Conservation (phyloP, 2,797 vertebrate genomes). For the Pachyuromys duprasi region DNA sequence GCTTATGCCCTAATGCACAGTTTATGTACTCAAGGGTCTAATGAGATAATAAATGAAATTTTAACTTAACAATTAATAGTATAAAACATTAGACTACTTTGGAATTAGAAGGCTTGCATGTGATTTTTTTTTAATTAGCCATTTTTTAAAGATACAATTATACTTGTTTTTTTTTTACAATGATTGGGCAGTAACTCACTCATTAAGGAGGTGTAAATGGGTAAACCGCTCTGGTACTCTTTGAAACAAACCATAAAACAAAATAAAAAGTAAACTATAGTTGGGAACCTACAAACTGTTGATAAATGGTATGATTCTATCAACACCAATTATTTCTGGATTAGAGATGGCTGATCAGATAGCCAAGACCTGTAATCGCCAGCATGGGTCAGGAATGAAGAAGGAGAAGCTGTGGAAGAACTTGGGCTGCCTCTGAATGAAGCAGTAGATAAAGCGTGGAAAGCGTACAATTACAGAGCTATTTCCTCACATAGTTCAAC, state of each 20-base stretch:
- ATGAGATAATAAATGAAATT: conserved; percentile 72
- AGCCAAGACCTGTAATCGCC: conserved; percentile 40
- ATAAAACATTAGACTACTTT: conserved; percentile 63
- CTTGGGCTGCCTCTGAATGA: neutral
- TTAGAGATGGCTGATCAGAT: conserved; percentile 66
- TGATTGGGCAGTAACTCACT: conserved; percentile 66
- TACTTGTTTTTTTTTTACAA: neutral
- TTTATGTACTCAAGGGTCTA: conserved; percentile 65
- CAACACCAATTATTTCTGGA: conserved; percentile 47
- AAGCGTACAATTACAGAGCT: neutral
- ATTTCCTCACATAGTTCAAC: neutral
- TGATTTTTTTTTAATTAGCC: conserved; percentile 50
- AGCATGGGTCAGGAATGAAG: conserved; percentile 56
- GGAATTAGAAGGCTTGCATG: conserved; percentile 36
- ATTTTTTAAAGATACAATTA: conserved; percentile 63
- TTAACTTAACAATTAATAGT: conserved; percentile 75
- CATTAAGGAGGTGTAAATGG: conserved; percentile 61
- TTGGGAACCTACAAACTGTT: conserved; percentile 49
- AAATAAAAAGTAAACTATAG: conserved; percentile 69
- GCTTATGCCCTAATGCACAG: conserved; percentile 64
- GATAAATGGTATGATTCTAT: conserved; percentile 62
- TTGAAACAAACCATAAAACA: conserved; percentile 72
- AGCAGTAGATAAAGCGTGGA: neutral
- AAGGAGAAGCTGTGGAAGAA: conserved; percentile 45
- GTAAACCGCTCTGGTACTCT: conserved; percentile 41